Evolutionary conservation across 2,888 invertebrate species (phyloP), one percentile per base, ranked within the genome.

Genomic region (Hydrotaea diabolus): DNA sequence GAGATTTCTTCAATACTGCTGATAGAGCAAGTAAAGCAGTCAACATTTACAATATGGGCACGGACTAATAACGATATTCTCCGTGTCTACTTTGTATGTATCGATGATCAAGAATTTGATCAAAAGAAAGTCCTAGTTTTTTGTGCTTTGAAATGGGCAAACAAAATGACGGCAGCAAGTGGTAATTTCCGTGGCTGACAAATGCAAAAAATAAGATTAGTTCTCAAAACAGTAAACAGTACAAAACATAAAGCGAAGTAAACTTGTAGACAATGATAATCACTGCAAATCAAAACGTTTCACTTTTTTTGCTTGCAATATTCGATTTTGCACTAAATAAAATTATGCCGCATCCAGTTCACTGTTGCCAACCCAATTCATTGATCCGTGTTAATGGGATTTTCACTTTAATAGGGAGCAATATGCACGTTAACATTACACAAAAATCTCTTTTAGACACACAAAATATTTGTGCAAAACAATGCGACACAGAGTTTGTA

Each of bases 21-120:
- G 89, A 87, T 87, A 89, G 87, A 82, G 89, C 87, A 57, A 87
- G 39, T 78, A 91, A 87, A 87, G 90, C 89, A 87, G 90, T 89
- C 89, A 91, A 89, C 91, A 90, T 90, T 90, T 89, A 90, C 90
- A 79, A 88, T 83, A 86, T 86, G 15, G 21, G 8, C 69, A 43
- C 69, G 15, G 8, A 7, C n/a, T 49, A 43, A 49, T 49, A 49
- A 15, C n/a, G n/a, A 1, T 49, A 49, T 49, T 49, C 9, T 49
- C 49, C 13, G 39, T 4, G 39, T 8, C 7, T 31, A 39, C 39
- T 39, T 39, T 39, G 31, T 39, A 39, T 39, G 39, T 39, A 39
- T 39, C 31, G 31, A 31, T 39, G 39, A 39, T 39, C 39, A 39
- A 39, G 1, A 39, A 39, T 8, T 39, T 8, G 39, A n/a, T 39